A percentile compares a stretch with the other conserved stretches of the same genome.
phyloP scores from a whole-genome alignment of 2,113 vertebrate species.

The Forbesichthys agassizii region DNA sequence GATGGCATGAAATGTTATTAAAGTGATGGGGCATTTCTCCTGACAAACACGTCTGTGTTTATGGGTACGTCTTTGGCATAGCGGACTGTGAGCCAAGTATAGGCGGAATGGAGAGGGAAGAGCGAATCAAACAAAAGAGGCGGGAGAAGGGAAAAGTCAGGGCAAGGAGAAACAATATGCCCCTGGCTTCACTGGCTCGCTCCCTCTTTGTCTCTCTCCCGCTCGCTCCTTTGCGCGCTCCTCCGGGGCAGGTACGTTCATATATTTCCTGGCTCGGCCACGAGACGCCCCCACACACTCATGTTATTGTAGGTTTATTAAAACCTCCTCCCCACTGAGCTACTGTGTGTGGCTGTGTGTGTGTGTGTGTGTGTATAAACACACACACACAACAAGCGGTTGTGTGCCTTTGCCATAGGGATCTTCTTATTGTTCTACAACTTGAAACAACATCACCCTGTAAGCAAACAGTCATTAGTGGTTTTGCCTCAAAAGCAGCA shows the following conservation, averaged over 20 bases:
- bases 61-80: slow-evolving; percentile 45
- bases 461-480: neutral
- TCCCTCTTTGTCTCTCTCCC: slow-evolving; percentile 8
- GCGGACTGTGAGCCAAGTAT: slow-evolving; percentile 45
- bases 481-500: too few relatives aligned
- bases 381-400: neutral
- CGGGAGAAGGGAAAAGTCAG: slow-evolving; percentile 48
- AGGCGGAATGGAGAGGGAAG: slow-evolving; percentile 26
- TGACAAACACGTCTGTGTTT: slow-evolving; percentile 65
- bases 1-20: slow-evolving; percentile 75
- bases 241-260: slow-evolving; percentile 65
- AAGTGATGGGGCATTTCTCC: slow-evolving; percentile 65
- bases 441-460: slow-evolving; percentile 16
- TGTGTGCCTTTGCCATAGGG: slow-evolving; percentile 40
- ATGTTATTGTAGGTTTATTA: slow-evolving; percentile 72
- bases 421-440: slow-evolving; percentile 47
- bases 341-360: slow-evolving; percentile 51
- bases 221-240: slow-evolving; percentile 13
- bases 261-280: slow-evolving; percentile 69
- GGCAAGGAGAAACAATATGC: slow-evolving; percentile 53
- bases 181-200: slow-evolving; percentile 48
- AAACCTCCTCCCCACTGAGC: slow-evolving; percentile 64
- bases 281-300: slow-evolving; percentile 67
- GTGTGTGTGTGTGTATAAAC: neutral
- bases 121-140: slow-evolving; percentile 47